A percentile compares a stretch with the other conserved stretches of the same genome.
These are phyloP conservation scores for Drosophila niveifrons DNA, from an alignment of 2,888 invertebrate genomes.

Conservation along the genomic window DNA sequence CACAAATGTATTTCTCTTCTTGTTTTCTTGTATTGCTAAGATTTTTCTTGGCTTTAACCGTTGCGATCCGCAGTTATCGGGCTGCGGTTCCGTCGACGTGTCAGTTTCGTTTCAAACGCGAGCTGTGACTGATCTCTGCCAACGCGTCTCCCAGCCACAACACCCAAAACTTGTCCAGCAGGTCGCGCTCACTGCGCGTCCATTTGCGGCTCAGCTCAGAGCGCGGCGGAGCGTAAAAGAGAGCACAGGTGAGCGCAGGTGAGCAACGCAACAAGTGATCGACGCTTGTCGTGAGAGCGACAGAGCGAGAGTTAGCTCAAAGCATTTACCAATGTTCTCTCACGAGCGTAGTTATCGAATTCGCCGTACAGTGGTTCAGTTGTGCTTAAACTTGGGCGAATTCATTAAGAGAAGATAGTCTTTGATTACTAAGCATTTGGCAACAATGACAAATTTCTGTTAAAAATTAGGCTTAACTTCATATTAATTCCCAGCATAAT, in stretches of 20 bases:
- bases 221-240: constrained; percentile 54
- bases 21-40: constrained; percentile 22
- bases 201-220: constrained; percentile 16
- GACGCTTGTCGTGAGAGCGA: neutral
- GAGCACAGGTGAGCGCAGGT: constrained; percentile 16
- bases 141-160: constrained; percentile 62
- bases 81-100: constrained; percentile 76
- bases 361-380: constrained; percentile 66
- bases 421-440: neutral
- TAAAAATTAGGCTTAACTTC: too few relatives aligned
- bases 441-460: neutral
- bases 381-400: neutral
- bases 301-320: neutral
- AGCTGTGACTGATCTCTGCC: constrained; percentile 77
- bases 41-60: constrained; percentile 55
- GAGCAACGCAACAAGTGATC: constrained; percentile 28
- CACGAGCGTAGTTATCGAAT: constrained; percentile 21
- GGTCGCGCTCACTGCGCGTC: constrained; percentile 38
- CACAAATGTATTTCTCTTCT: constrained; percentile 34
- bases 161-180: constrained; percentile 63
- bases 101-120: constrained; percentile 82
- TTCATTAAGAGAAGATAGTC: neutral
- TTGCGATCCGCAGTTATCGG: constrained; percentile 45
- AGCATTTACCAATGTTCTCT: neutral
- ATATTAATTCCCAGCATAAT: too few relatives aligned